Conservation (phyloP, 30 jellyfish, hydroid and myxozoan species). For the Catostylus mosaicus region DNA sequence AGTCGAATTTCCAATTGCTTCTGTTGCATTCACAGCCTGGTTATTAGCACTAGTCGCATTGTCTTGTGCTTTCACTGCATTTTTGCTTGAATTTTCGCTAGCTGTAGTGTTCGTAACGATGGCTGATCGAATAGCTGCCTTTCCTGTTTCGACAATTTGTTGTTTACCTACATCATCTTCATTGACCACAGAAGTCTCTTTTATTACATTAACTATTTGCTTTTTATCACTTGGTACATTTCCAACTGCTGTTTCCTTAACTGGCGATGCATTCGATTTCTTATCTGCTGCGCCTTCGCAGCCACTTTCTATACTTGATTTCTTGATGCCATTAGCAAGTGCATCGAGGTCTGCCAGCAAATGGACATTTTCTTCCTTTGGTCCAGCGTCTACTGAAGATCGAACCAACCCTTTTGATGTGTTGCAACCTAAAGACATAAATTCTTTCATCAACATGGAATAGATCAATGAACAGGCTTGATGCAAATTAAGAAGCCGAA, state of each 20-base stretch:
- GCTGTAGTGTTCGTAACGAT: conserved; percentile 9
- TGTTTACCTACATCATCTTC: conserved; percentile 46
- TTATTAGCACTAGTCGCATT: not conserved
- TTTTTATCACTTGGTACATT: conserved; percentile 16
- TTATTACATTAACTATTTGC: not conserved
- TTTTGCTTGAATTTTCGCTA: conserved; percentile 1
- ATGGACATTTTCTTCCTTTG: conserved; percentile 41
- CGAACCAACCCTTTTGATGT: conserved; percentile 59
- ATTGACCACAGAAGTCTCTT: conserved; percentile 40
- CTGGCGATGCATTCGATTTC: conserved; percentile 8
- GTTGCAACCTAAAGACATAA: conserved; percentile 65
- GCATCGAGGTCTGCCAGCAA: conserved; percentile 77
- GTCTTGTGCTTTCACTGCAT: conserved; percentile 6
- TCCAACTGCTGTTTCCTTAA: conserved; percentile 24
- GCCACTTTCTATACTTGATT: conserved; percentile 51
- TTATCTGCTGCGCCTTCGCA: conserved; percentile 50
- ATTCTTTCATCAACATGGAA: too few relatives aligned
- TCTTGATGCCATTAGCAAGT: conserved; percentile 64
- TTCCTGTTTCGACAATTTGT: conserved; percentile 57
- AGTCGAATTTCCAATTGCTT: not conserved
- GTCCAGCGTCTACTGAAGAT: conserved; percentile 35
- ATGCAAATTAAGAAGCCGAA: too few relatives aligned
- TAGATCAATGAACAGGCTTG: too few relatives aligned
- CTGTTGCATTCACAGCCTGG: not conserved
- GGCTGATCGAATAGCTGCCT: conserved; percentile 61